These are phyloP conservation scores for Epizoanthus rinbou DNA, from an alignment of 92 coral and sea anemone species.

Conservation along the genomic window DNA sequence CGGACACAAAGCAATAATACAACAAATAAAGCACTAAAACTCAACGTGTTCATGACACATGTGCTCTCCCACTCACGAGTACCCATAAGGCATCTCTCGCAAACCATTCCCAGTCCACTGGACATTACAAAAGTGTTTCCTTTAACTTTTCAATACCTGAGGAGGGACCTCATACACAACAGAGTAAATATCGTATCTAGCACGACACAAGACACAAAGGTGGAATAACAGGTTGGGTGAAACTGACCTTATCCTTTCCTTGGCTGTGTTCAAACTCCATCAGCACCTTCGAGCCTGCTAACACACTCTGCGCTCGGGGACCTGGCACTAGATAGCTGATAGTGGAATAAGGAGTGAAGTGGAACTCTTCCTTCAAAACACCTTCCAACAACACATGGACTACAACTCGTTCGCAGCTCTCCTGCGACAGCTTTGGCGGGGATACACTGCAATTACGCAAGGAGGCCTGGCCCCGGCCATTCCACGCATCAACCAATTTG, in stretches of 20 bases:
- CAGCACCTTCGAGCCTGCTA: slow-evolving; percentile 53
- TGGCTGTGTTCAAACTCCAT: slow-evolving; percentile 53
- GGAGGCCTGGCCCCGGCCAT: slow-evolving; percentile 75
- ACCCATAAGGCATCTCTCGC: too few relatives aligned
- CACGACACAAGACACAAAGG: too few relatives aligned
- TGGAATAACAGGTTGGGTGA: background rate
- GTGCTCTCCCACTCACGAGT: too few relatives aligned
- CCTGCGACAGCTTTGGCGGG: slow-evolving; percentile 70
- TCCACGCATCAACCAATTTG: slow-evolving; percentile 94
- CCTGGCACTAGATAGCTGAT: slow-evolving; percentile 93
- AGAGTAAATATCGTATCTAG: too few relatives aligned
- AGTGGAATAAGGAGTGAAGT: slow-evolving; percentile 92
- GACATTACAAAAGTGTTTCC: too few relatives aligned
- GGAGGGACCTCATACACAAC: too few relatives aligned
- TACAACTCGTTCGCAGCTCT: slow-evolving; percentile 85
- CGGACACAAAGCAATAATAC: too few relatives aligned
- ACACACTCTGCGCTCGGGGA: slow-evolving; percentile 67
- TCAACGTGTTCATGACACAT: too few relatives aligned
- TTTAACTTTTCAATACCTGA: too few relatives aligned
- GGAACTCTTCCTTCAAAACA: slow-evolving; percentile 91
- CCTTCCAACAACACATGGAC: slow-evolving; percentile 79
- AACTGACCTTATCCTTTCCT: slow-evolving; percentile 40
- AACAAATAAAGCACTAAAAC: too few relatives aligned
- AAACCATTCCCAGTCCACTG: too few relatives aligned
- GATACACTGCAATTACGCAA: slow-evolving; percentile 72